Conservation (phyloP, 2,888 invertebrate species). For the Noctua pronuba region DNA sequence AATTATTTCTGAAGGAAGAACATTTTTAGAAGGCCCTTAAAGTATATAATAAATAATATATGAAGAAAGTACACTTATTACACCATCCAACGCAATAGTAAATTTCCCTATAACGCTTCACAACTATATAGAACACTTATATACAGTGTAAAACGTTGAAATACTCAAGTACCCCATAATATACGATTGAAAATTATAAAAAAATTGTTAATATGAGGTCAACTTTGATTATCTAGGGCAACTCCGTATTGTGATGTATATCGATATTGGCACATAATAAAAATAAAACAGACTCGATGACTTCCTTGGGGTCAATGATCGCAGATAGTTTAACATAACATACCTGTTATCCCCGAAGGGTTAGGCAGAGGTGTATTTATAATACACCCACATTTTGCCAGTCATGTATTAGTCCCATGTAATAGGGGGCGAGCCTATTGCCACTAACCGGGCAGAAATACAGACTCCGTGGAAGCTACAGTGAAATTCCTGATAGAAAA, state of each 20-base stretch:
- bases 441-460: no score
- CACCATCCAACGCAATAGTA: slow-evolving; percentile 51
- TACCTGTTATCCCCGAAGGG: no score
- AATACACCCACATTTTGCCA: no score
- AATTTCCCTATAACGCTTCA: slow-evolving; percentile 60
- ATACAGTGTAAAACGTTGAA: slow-evolving; percentile 65
- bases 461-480: no score
- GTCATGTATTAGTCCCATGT: no score
- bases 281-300: neutral
- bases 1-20: neutral
- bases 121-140: slow-evolving; percentile 62
- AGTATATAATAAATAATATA: slow-evolving; percentile 30
- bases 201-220: slow-evolving; percentile 57
- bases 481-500: no score
- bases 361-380: no score
- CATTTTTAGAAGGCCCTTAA: slow-evolving; percentile 24
- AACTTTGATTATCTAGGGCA: neutral
- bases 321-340: neutral
- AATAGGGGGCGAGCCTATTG: no score
- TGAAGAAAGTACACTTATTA: slow-evolving; percentile 40
- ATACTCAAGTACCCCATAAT: slow-evolving; percentile 57
- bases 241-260: no score
- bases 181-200: slow-evolving; percentile 59
- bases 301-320: neutral
- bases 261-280: neutral